Evolutionary conservation across 2,797 vertebrate species (phyloP), one percentile per base, ranked within the genome.

Genomic region (Macropus fuliginosus): DNA sequence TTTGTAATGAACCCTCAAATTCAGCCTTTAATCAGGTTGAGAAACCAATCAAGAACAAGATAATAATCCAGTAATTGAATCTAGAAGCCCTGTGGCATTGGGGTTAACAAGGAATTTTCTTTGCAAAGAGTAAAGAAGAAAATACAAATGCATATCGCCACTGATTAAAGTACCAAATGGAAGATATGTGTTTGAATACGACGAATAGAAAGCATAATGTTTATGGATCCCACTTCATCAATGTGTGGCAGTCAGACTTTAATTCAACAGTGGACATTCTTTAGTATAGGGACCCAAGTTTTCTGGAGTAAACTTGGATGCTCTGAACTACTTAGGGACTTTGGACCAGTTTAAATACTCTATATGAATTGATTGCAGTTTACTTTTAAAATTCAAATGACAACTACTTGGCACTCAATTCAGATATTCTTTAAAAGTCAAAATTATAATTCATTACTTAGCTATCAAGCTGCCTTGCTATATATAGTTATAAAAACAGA

Each of bases 141-240:
- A 50, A 91, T 54, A 54, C 57, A 31, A 93, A 14, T 59, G 28
- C 18, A 18, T 54, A 91, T 24, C 46, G n/a, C 55, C 27, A 74
- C 89, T 74, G 50, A 89, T 94, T 92, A 56, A 93, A 95, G 16
- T 9, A 6, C 14, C 55, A 74, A 93, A 24, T n/a, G 55, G 13
- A 57, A 59, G 29, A 59, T 81, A 24, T 56, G 9, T 81, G 46
- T 66, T 96, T 92, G 91, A 93, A 74, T 11, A 92, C 95, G n/a
- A 31, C 59, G 92, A 0, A 81, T 2, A 91, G 90, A 21, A 34
- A 0, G 56, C 28, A 81, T 54, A 92, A 3, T 59, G n/a, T 93
- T 97, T 95, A 92, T 66, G 92, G 34, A 54, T 2, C 55, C 13
- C 55, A 55, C 55, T 57, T 31, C 18, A 81, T 93, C 91, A 89